Percentiles rank a stretch among this genome's conserved stretches.
These are phyloP conservation scores for Mythimna albipuncta DNA, from an alignment of 2,888 invertebrate species.

Conservation along the genomic window DNA sequence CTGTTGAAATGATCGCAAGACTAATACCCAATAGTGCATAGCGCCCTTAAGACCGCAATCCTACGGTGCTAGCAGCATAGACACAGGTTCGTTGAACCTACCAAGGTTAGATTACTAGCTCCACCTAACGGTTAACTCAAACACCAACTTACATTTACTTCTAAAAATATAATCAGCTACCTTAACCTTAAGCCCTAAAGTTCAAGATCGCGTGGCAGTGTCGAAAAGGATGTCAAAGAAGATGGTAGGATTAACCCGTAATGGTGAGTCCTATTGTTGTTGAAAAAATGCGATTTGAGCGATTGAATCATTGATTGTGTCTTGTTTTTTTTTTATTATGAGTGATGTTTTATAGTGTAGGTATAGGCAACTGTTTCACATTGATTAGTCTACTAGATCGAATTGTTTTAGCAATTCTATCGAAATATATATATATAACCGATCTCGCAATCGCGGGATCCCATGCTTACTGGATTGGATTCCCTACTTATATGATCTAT, in stretches of 20 bases:
- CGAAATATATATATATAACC: too few species aligned
- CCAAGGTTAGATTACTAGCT: slow-evolving; percentile 69
- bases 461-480: too few species aligned
- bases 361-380: slow-evolving; percentile 21
- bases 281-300: slow-evolving; percentile 31
- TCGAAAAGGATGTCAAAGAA: neutral
- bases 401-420: neutral
- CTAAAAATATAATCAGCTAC: slow-evolving; percentile 7
- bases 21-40: neutral
- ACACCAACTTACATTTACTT: slow-evolving; percentile 39
- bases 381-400: neutral
- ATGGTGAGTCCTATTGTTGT: slow-evolving; percentile 16
- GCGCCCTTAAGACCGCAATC: slow-evolving; percentile 27
- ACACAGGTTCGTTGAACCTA: slow-evolving; percentile 66
- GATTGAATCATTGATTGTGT: slow-evolving; percentile 25
- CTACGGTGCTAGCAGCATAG: slow-evolving; percentile 17
- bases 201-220: slow-evolving; percentile 20
- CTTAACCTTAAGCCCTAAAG: slow-evolving; percentile 20
- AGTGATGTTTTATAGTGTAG: slow-evolving; percentile 3
- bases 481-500: too few species aligned
- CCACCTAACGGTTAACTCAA: slow-evolving; percentile 61
- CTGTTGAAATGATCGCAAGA: neutral
- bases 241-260: slow-evolving; percentile 36
- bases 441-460: too few species aligned
- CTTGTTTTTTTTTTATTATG: slow-evolving; percentile 22